Conservation (phyloP, 2,797 vertebrate genomes). For the Leptatherina wallacei region DNA sequence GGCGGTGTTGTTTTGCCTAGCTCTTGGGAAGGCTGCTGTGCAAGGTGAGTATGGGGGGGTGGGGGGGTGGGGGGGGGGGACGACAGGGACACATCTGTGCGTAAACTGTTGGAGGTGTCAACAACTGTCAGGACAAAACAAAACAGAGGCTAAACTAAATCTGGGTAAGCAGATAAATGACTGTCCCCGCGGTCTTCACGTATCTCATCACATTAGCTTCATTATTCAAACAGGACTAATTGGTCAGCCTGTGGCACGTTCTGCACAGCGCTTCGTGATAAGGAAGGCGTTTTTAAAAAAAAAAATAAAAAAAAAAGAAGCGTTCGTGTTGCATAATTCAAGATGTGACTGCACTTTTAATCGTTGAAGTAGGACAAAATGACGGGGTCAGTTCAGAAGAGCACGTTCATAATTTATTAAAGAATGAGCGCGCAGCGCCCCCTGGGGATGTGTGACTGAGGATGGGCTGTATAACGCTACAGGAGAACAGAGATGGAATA, state of each 20-base stretch:
- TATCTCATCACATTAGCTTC: neutral
- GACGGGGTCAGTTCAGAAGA: conserved; percentile 56
- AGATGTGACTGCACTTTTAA: conserved; percentile 14
- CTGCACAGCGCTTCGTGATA: neutral
- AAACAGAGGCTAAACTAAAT: neutral
- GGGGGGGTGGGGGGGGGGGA: neutral
- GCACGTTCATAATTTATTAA: conserved; percentile 60
- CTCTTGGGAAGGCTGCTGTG: conserved; percentile 41
- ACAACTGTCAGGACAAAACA: neutral
- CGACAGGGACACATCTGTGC: neutral
- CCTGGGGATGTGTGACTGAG: conserved; percentile 37
- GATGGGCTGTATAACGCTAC: neutral
- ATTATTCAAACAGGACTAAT: neutral
- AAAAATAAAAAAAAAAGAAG: too few relatives aligned
- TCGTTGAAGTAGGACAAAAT: conserved; percentile 25
- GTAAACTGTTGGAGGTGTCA: conserved; percentile 26
- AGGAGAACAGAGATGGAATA: neutral
- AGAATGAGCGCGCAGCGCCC: conserved; percentile 61
- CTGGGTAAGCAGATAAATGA: neutral
- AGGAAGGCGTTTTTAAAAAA: neutral
- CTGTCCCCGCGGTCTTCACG: neutral
- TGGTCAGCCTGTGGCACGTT: neutral
- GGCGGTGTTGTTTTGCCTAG: conserved; percentile 57
- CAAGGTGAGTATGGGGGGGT: conserved; percentile 66
- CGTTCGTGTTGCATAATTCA: neutral